These are phyloP conservation scores for Rhagium mordax DNA, from an alignment of 2,888 invertebrate species.

Conservation along the genomic window DNA sequence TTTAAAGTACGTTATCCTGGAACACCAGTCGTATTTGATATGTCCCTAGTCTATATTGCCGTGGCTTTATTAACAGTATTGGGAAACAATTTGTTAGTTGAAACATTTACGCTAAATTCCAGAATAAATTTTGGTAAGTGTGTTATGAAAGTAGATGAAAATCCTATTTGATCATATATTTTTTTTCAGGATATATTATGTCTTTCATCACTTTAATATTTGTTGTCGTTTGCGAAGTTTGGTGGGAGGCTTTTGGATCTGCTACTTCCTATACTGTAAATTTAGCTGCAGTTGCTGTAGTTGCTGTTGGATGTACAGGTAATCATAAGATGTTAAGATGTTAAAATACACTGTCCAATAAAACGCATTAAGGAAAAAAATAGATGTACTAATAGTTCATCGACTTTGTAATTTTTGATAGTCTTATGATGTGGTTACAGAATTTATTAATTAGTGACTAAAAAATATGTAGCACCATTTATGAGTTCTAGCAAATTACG, in stretches of 20 bases:
- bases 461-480: too few species aligned
- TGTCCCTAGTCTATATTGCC: constrained; percentile 93
- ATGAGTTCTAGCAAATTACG: too few species aligned
- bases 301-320: constrained; percentile 91
- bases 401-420: too few species aligned
- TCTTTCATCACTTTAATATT: constrained; percentile 87
- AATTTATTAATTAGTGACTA: too few species aligned
- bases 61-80: constrained; percentile 91
- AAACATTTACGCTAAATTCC: constrained; percentile 85
- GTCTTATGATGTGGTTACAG: too few species aligned
- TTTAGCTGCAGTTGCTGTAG: constrained; percentile 86
- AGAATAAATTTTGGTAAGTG: constrained; percentile 88
- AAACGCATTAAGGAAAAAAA: too few species aligned
- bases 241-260: constrained; percentile 86
- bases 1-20: constrained; percentile 89
- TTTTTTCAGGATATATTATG: constrained; percentile 80
- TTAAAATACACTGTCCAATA: too few species aligned
- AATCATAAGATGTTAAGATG: too few species aligned
- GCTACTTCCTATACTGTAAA: constrained; percentile 88
- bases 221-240: constrained; percentile 89
- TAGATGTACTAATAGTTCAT: too few species aligned
- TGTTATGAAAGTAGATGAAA: not conserved
- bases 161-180: not conserved
- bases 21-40: constrained; percentile 91
- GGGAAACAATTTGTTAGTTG: constrained; percentile 87